phyloP scores from a whole-genome alignment of 2,113 vertebrate genomes.

The Myotis yumanensis region DNA sequence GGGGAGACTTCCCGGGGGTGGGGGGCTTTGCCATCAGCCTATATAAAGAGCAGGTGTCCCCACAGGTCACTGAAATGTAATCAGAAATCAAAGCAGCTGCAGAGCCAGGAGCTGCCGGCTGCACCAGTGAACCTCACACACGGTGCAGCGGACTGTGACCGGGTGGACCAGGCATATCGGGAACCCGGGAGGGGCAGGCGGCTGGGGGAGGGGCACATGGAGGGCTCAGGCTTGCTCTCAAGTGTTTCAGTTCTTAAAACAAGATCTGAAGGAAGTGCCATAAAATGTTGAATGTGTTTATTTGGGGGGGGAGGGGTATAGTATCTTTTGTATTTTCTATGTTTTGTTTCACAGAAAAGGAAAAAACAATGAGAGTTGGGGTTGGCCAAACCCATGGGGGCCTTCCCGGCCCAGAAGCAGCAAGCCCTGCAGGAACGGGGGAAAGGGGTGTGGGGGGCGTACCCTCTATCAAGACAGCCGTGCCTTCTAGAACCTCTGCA shows the following conservation, averaged over 20 bases:
- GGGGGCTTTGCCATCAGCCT: background rate
- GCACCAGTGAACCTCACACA: background rate
- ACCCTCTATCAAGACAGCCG: background rate
- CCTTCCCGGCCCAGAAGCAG: background rate
- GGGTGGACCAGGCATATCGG: fast-evolving
- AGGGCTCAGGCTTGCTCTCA: background rate
- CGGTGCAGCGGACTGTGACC: background rate
- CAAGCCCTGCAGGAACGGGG: fast-evolving
- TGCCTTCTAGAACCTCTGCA: background rate
- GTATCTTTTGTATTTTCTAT: background rate
- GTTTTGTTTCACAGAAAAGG: conserved; percentile 5
- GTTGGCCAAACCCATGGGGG: background rate
- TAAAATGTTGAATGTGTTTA: fast-evolving
- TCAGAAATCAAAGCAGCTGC: background rate
- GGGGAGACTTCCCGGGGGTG: background rate
- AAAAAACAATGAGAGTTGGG: background rate
- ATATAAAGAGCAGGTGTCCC: background rate
- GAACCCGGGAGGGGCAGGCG: fast-evolving
- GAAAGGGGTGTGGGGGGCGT: fast-evolving
- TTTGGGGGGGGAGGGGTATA: fast-evolving
- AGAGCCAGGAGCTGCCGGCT: background rate
- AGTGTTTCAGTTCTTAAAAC: background rate
- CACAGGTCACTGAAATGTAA: background rate
- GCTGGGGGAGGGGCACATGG: fast-evolving
- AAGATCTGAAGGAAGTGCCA: background rate